A percentile compares a stretch with the other conserved stretches of the same genome.
phyloP scores from a whole-genome alignment of 2,888 invertebrate genomes.

The Lepidocyrtoides sp. region DNA sequence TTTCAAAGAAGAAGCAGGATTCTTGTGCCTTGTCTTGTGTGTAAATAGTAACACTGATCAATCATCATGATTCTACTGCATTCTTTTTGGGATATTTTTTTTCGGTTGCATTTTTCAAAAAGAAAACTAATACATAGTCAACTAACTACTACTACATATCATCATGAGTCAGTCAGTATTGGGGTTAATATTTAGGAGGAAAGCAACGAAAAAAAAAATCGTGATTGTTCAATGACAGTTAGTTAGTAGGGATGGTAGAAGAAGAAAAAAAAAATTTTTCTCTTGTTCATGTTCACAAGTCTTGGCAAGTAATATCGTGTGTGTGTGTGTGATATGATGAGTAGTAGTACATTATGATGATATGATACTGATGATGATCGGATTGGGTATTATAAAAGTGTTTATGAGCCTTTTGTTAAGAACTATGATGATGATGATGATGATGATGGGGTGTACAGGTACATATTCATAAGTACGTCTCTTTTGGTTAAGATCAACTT shows the following conservation, averaged over 20 bases:
- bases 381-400: too few species aligned
- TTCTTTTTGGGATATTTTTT: background rate
- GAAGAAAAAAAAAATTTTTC: background rate
- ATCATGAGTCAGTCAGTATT: constrained; percentile 21
- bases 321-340: background rate
- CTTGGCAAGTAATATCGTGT: too few species aligned
- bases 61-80: constrained; percentile 29
- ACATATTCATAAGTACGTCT: too few species aligned
- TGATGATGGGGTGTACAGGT: background rate
- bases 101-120: constrained; percentile 34
- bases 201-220: constrained; percentile 27
- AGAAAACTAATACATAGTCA: too few species aligned
- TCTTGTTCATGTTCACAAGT: background rate
- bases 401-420: background rate
- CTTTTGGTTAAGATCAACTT: constrained; percentile 67
- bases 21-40: too few species aligned
- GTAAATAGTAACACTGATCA: constrained; percentile 34
- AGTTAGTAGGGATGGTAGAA: constrained; percentile 45
- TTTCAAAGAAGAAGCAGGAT: constrained; percentile 33
- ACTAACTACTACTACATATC: too few species aligned
- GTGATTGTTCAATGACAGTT: constrained; percentile 76
- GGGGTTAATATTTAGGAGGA: constrained; percentile 67
- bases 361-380: too few species aligned
- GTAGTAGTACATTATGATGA: too few species aligned
- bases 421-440: background rate